Base-by-base conservation (phyloP, 2,113 vertebrate genomes). In the Carlito syrichta region DNA sequence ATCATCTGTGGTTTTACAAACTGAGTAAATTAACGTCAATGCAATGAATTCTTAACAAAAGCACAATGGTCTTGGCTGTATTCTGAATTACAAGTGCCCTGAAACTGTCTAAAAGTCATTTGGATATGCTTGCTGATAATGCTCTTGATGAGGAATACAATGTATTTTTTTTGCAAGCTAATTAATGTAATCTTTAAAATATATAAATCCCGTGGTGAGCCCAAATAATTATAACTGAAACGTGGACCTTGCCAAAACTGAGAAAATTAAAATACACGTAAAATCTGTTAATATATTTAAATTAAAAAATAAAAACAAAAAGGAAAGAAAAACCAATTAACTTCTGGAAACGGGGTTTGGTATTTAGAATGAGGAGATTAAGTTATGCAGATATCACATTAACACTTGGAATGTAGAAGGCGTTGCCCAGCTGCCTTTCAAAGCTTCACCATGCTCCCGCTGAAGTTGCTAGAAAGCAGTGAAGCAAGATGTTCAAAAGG, bases 281-380 rank as follows among this genome's bases (percentile, higher is more conserved):
- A 98, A 97, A 97, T 97, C 95, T 96, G 86, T 58, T 95, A 98
- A 97, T 96, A 90, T 77, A 98, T 96, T 93, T 97, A 82, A 97
- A 98, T 98, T 82, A 93, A 86, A 86, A 98, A 97, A 95, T 68
- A 74, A 97, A 98, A 97, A 95, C 91, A 88, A 98, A 96, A 98
- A 93, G 43, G 48, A 97, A 97, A 96, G 81, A 66, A 98, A 98
- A 98, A 96, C 74, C 48, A 98, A 98, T 98, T 98, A 97, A 91
- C 77, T 97, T 98, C 94, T 96, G 95, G 93, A 96, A 98, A 98
- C 71, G 96, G 45, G 43, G 27, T 27, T 97, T 98, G 96, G 60
- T 97, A 97, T 98, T 98, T 97, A 97, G 91, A 98, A 96, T 81
- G 68, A 96, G 89, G 58, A 69, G 93, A 97, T 90, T 97, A 89